Conservation (phyloP, 2,797 vertebrate species). For the Holocentrus rufus region DNA sequence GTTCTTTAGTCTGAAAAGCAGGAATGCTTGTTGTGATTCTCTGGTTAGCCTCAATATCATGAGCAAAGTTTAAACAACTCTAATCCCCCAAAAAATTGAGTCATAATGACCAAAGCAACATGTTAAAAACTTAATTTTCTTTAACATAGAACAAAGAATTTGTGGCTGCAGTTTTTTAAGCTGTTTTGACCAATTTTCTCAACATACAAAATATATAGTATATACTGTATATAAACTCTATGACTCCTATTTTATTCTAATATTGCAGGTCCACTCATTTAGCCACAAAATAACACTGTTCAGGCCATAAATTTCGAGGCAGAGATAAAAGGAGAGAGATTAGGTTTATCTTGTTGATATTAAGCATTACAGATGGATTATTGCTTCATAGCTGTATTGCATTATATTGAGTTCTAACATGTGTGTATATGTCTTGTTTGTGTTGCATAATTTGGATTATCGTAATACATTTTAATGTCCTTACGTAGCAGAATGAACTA, state of each 20-base stretch:
- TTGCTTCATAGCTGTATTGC: conserved; percentile 68
- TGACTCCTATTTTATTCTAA: too few species aligned
- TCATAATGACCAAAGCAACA: too few species aligned
- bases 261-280: conserved; percentile 19
- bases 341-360: conserved; percentile 68
- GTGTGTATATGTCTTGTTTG: conserved; percentile 44
- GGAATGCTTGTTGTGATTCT: background rate
- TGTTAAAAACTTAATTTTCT: too few species aligned
- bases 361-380: conserved; percentile 76
- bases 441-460: conserved; percentile 79
- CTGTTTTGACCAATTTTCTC: too few species aligned
- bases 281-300: conserved; percentile 34
- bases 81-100: too few species aligned
- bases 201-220: too few species aligned
- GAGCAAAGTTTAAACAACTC: background rate
- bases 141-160: too few species aligned
- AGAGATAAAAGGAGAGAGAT: conserved; percentile 52
- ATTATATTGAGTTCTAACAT: conserved; percentile 55
- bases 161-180: too few species aligned
- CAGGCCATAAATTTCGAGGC: conserved; percentile 32
- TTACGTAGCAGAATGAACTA: conserved; percentile 55
- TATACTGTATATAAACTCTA: too few species aligned
- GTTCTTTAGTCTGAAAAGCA: conserved; percentile 13
- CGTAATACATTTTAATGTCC: conserved; percentile 75
- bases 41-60: background rate